Evolutionary conservation across 1,140 invertebrate species (phyloP).

Genomic region (Aphidius ervi): DNA sequence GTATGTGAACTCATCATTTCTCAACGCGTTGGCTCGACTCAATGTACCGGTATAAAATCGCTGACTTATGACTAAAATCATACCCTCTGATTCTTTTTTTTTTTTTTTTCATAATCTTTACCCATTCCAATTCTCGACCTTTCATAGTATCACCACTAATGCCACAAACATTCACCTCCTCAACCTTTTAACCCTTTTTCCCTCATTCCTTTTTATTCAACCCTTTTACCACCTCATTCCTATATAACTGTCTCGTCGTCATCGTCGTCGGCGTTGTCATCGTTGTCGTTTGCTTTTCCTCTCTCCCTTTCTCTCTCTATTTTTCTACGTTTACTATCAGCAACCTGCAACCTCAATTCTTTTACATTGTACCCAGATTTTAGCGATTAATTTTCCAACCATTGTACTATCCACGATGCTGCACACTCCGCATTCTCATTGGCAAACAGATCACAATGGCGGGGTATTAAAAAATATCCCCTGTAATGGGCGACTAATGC

Average conservation of each 20-base stretch:
- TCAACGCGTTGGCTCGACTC: slow-evolving; percentile 23
- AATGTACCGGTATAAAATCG: slow-evolving; percentile 31
- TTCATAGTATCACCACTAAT: neutral
- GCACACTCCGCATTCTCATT: slow-evolving; percentile 33
- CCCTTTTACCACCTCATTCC: slow-evolving; percentile 1
- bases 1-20: too few species aligned
- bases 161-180: slow-evolving; percentile 2
- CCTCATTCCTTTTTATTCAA: slow-evolving; percentile 23
- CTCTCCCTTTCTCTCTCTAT: slow-evolving; percentile 2
- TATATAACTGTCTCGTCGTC: too few species aligned
- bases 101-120: slow-evolving; percentile 17
- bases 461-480: slow-evolving; percentile 33
- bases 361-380: slow-evolving; percentile 53
- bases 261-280: too few species aligned
- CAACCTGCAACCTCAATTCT: slow-evolving; percentile 30
- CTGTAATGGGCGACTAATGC: slow-evolving; percentile 22
- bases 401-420: slow-evolving; percentile 31
- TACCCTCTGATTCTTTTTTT: slow-evolving; percentile 19
- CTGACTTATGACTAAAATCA: slow-evolving; percentile 32
- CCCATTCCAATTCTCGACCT: neutral
- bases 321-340: neutral
- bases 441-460: slow-evolving; percentile 34
- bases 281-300: neutral
- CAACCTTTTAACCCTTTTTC: slow-evolving; percentile 1
- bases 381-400: slow-evolving; percentile 48